Percentiles rank a stretch among this genome's conserved stretches.
Evolutionary conservation across 2,888 invertebrate genomes (phyloP).

Genomic region (Fragum sueziense): DNA sequence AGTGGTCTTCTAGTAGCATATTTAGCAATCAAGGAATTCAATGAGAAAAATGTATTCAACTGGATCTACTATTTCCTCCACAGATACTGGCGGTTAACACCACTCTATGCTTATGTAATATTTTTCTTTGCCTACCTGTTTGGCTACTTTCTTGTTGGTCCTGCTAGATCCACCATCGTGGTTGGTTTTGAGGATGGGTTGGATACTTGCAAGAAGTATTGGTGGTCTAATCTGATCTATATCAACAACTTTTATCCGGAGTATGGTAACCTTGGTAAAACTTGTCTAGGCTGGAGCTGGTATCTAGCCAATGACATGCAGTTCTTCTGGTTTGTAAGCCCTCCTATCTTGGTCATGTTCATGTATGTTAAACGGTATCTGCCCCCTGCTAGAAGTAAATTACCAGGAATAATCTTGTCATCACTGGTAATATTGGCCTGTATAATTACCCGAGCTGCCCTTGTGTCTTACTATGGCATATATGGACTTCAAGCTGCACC

Average conservation of each 20-base stretch:
- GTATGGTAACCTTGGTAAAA: conserved; percentile 51
- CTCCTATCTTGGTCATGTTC: conserved; percentile 50
- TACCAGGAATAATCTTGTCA: not conserved
- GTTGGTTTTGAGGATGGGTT: not conserved
- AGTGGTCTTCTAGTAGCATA: conserved; percentile 62
- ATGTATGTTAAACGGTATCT: not conserved
- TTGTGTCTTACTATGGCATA: conserved; percentile 53
- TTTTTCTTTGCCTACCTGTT: conserved; percentile 53
- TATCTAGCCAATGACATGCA: conserved; percentile 78
- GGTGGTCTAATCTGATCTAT: conserved; percentile 78
- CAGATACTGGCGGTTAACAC: conserved; percentile 62
- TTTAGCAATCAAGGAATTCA: conserved; percentile 52
- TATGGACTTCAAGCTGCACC: conserved; percentile 14
- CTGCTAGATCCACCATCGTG: conserved; percentile 15
- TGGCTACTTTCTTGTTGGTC: conserved; percentile 43
- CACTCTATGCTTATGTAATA: conserved; percentile 61
- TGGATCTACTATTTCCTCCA: conserved; percentile 57
- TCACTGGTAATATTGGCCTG: conserved; percentile 40
- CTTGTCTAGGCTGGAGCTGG: conserved; percentile 69
- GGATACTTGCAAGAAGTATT: conserved; percentile 68
- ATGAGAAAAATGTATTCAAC: conserved; percentile 37
- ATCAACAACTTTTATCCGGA: conserved; percentile 74
- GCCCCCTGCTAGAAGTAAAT: not conserved
- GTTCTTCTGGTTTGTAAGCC: conserved; percentile 68
- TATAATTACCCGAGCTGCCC: conserved; percentile 26